Base-by-base conservation (phyloP, 2,113 vertebrate species). In the Coreoperca whiteheadi region DNA sequence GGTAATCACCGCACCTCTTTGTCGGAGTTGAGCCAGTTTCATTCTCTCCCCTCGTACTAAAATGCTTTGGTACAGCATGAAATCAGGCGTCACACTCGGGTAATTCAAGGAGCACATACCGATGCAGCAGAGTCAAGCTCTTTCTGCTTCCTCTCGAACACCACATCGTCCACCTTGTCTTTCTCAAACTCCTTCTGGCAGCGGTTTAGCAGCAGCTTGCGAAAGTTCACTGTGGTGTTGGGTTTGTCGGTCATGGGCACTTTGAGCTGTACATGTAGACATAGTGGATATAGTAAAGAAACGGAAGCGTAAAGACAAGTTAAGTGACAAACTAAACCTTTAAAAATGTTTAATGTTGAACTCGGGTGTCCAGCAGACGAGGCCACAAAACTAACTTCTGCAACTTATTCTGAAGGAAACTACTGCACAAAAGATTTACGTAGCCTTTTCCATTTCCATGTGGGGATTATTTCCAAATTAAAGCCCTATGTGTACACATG, bases 101-200 rank as follows among this genome's bases (percentile, higher is more conserved):
- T 12, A 20, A 63, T 50, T 53, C 23, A 41, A 11, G 3, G 28
- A 51, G 4, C n/a, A 46, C 95, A 79, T 91, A 99, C 98, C 74
- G 95, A 96, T 75, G 96, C 95, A 78, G 98, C 96, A 86, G 96
- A 96, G 87, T 99, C 98, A 0, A 99, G 96, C 87, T 99, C 98
- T 74, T 97, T 98, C 94, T 99, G 98, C 91, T 98, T 99, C 94
- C 96, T 98, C 92, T 99, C 98, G 79, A 99, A 98, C 90, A 98
- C 97, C 4, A 97, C 97, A 0, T 99, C 98, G 0, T 99, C 97
- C 71, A 97, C 98, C 92, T 99, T 99, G 95, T 99, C 98, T 90
- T 98, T 97, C 85, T 99, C 98, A 90, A 99, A 99, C 79, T 99
- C 98, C 84, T 99, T 99, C 96, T 99, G 98, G 94, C 98, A 99